These are phyloP conservation scores for Myotis lucifugus DNA, from an alignment of 2,113 vertebrate species.

Conservation along the genomic window DNA sequence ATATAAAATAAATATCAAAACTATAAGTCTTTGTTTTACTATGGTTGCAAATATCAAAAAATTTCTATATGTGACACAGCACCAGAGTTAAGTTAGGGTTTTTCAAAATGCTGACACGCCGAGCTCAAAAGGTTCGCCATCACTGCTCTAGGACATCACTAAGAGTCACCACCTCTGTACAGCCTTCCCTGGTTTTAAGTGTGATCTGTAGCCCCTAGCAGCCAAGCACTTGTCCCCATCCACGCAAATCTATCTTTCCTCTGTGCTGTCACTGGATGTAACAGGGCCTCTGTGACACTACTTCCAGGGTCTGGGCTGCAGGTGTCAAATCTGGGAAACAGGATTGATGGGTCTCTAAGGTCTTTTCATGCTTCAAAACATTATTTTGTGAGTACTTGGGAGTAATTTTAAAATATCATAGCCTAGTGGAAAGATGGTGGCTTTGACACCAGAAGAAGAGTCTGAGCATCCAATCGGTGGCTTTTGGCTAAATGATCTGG, in stretches of 20 bases:
- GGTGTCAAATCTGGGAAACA: not conserved
- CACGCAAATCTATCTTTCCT: not conserved
- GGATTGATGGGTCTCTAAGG: not conserved
- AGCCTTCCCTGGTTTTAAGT: not conserved
- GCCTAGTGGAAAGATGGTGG: not conserved
- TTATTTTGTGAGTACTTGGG: not conserved
- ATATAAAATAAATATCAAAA: too few species aligned
- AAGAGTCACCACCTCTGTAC: not conserved
- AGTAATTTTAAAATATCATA: not conserved
- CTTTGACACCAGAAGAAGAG: not conserved
- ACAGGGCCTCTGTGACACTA: accelerated
- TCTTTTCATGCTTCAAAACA: not conserved
- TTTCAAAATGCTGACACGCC: too few species aligned
- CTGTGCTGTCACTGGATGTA: not conserved
- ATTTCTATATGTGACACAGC: too few species aligned
- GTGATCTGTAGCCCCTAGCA: not conserved
- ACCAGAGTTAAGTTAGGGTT: too few species aligned
- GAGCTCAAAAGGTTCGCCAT: too few species aligned
- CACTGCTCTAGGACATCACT: not conserved
- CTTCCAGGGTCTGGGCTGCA: not conserved
- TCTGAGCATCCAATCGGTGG: not conserved
- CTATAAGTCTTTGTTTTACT: too few species aligned
- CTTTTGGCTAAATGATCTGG: not conserved
- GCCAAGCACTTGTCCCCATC: not conserved
- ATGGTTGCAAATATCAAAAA: too few species aligned